These are phyloP conservation scores for Clusia tigrina DNA, from an alignment of 2,888 invertebrate species.

Conservation along the genomic window DNA sequence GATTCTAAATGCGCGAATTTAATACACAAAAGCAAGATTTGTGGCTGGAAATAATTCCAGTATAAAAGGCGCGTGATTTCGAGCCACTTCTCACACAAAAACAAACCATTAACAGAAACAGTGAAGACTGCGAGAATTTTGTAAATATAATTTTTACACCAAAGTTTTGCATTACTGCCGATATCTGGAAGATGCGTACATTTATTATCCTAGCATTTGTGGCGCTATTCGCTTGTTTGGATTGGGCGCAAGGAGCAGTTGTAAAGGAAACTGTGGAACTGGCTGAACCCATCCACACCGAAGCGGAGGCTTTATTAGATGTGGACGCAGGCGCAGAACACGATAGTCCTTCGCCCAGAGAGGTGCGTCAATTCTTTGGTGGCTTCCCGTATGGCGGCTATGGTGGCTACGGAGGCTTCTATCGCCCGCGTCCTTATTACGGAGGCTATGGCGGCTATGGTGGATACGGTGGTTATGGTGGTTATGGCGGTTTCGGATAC, in stretches of 20 bases:
- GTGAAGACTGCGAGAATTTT: background rate
- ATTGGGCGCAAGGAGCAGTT: background rate
- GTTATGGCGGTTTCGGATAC: conserved; percentile 24
- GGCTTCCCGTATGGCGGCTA: conserved; percentile 8
- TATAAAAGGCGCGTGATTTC: conserved; percentile 9
- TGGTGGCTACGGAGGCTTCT: conserved; percentile 8
- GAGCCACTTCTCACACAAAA: conserved; percentile 8
- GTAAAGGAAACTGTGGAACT: background rate
- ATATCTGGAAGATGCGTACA: conserved; percentile 15
- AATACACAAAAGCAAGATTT: conserved; percentile 8
- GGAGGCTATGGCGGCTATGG: conserved; percentile 25
- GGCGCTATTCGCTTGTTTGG: background rate
- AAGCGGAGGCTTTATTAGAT: conserved; percentile 1
- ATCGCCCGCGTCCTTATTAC: conserved; percentile 12
- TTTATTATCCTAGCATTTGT: conserved; percentile 7
- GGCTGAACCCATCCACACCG: background rate
- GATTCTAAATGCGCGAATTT: background rate
- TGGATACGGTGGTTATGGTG: conserved; percentile 27
- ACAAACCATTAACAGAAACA: conserved; percentile 3
- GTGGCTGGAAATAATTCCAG: background rate
- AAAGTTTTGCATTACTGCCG: background rate
- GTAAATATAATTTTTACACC: background rate
- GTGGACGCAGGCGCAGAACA: conserved; percentile 24
- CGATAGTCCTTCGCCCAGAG: conserved; percentile 3
- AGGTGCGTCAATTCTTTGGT: conserved; percentile 22